phyloP scores from a whole-genome alignment of 2,797 vertebrate genomes.

The Rhynchonycteris naso region DNA sequence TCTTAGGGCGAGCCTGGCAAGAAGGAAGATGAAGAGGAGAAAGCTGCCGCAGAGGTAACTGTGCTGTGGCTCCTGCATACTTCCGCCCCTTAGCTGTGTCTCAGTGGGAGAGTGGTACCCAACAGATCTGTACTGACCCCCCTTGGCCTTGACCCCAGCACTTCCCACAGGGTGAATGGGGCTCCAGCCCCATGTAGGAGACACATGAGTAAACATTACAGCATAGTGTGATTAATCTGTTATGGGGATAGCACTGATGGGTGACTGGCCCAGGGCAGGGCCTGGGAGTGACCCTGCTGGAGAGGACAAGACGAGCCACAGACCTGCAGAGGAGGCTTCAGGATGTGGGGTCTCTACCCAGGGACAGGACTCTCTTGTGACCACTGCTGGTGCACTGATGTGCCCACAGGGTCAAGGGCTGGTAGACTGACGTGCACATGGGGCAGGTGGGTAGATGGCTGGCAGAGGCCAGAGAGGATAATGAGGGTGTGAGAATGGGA shows the following conservation, averaged over 20 bases:
- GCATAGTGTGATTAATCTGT: background rate
- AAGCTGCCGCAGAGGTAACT: conserved; percentile 53
- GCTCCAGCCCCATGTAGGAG: accelerated
- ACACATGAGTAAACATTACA: no score
- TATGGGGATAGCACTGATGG: background rate
- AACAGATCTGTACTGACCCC: no score
- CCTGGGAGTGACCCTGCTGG: accelerated
- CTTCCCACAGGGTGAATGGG: background rate
- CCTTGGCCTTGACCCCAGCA: accelerated
- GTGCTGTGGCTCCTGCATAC: accelerated
- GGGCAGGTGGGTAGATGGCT: background rate
- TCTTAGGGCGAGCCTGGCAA: conserved; percentile 58
- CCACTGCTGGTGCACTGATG: accelerated
- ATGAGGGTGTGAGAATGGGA: background rate
- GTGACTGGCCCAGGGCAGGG: background rate
- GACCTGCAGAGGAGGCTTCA: background rate
- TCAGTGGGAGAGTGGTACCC: accelerated
- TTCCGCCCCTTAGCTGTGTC: background rate
- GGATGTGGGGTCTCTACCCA: background rate
- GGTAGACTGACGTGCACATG: background rate
- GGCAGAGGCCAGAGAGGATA: background rate
- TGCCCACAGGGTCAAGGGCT: background rate
- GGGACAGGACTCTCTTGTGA: background rate
- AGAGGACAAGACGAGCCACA: background rate
- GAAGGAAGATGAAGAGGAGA: conserved; percentile 58